Evolutionary conservation across 2,797 vertebrate species (phyloP).

Genomic region (Parotocinclus haroldoi): DNA sequence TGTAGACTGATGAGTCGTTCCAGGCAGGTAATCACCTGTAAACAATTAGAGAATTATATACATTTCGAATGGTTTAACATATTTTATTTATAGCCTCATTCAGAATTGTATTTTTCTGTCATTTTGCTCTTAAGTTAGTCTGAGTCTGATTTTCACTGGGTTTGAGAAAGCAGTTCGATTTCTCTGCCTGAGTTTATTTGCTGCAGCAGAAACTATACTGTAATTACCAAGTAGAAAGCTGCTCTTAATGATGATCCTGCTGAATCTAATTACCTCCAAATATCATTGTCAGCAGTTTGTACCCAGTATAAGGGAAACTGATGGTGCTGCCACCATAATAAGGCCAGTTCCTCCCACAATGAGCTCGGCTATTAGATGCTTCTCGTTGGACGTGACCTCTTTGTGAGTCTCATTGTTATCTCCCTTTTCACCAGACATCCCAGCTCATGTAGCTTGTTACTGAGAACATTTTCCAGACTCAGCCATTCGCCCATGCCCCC

Average conservation of each 20-base stretch:
- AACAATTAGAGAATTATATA: too few species aligned
- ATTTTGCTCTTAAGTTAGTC: too few species aligned
- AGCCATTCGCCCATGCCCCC: conserved; percentile 44
- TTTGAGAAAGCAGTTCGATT: too few species aligned
- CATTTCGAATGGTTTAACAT: too few species aligned
- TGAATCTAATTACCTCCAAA: neutral
- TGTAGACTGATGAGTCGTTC: too few species aligned
- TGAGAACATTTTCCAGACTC: conserved; percentile 42
- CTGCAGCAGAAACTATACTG: too few species aligned
- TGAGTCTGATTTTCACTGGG: too few species aligned
- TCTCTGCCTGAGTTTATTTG: too few species aligned
- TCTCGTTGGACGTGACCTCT: neutral
- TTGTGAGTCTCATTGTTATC: conserved; percentile 4
- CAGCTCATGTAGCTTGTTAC: conserved; percentile 29
- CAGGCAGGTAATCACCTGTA: too few species aligned
- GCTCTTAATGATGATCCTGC: neutral
- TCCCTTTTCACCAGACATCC: conserved; percentile 22
- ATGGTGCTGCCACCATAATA: neutral
- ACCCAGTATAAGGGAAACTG: neutral
- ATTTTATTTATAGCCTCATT: too few species aligned
- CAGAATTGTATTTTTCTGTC: too few species aligned
- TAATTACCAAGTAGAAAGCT: neutral
- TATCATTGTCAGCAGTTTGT: neutral
- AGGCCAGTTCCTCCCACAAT: neutral
- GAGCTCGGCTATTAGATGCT: neutral